phyloP scores from a whole-genome alignment of 2,113 vertebrate species.

The Todiramphus chloris region DNA sequence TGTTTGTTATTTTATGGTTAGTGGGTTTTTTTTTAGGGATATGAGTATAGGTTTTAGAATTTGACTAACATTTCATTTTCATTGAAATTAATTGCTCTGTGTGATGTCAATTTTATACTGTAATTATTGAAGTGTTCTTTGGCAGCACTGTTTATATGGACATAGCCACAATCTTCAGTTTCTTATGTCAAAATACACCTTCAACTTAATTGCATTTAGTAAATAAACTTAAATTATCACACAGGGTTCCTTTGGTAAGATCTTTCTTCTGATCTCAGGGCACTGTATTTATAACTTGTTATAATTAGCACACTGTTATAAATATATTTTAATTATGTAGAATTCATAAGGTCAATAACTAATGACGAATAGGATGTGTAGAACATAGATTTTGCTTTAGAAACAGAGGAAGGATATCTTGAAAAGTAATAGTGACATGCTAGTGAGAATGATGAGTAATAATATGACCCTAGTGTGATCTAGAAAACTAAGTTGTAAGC shows the following conservation, averaged over 20 bases:
- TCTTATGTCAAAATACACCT: background rate
- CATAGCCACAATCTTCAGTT: background rate
- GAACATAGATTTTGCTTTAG: background rate
- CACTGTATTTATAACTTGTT: background rate
- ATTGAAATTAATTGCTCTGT: background rate
- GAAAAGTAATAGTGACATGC: background rate
- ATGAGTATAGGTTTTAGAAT: background rate
- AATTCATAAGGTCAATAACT: background rate
- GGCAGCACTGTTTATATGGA: background rate
- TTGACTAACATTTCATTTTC: background rate
- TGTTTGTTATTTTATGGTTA: background rate
- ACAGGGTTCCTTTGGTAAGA: background rate
- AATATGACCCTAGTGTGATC: background rate
- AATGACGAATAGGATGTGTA: background rate
- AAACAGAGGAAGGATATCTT: background rate
- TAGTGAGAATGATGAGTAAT: background rate
- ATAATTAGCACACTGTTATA: background rate
- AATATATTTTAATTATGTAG: background rate
- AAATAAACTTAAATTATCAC: background rate
- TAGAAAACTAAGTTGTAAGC: background rate
- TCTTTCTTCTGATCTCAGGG: background rate
- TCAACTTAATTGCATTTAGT: background rate
- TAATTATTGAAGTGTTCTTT: background rate
- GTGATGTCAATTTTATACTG: background rate
- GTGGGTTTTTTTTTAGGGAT: background rate